These are phyloP conservation scores for Zosterops hypoxanthus DNA, from an alignment of 2,113 vertebrate species.

Conservation along the genomic window DNA sequence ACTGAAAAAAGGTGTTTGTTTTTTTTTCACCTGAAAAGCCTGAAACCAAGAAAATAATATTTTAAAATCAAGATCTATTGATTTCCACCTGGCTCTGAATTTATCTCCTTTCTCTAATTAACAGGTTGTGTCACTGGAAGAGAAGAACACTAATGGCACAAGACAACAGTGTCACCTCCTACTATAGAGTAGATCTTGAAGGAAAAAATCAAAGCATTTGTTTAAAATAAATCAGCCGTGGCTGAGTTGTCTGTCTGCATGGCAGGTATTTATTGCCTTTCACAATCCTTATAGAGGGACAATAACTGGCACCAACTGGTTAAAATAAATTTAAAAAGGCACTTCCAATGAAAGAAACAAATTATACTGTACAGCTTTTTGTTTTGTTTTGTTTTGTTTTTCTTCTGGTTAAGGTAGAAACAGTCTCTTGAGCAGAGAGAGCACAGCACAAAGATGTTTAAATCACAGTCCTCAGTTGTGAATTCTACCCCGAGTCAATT, in stretches of 20 bases:
- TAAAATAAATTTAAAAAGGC: conserved; percentile 9
- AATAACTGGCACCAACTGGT: not conserved
- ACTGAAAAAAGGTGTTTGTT: not conserved
- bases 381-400: not conserved
- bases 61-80: not conserved
- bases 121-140: not conserved
- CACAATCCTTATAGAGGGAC: not conserved
- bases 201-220: conserved; percentile 3
- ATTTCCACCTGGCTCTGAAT: not conserved
- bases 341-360: not conserved
- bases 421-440: not conserved
- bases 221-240: conserved; percentile 15
- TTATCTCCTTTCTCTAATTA: conserved; percentile 21
- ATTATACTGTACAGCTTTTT: not conserved
- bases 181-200: not conserved
- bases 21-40: not conserved
- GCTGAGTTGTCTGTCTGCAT: not conserved
- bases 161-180: conserved; percentile 33
- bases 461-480: not conserved
- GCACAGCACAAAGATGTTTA: not conserved
- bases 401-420: not conserved
- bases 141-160: conserved; percentile 26
- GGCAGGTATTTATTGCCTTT: not conserved
- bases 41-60: not conserved
- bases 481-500: not conserved